Base-by-base conservation (phyloP, 2,797 vertebrate species). In the Pteronotus mesoamericanus region DNA sequence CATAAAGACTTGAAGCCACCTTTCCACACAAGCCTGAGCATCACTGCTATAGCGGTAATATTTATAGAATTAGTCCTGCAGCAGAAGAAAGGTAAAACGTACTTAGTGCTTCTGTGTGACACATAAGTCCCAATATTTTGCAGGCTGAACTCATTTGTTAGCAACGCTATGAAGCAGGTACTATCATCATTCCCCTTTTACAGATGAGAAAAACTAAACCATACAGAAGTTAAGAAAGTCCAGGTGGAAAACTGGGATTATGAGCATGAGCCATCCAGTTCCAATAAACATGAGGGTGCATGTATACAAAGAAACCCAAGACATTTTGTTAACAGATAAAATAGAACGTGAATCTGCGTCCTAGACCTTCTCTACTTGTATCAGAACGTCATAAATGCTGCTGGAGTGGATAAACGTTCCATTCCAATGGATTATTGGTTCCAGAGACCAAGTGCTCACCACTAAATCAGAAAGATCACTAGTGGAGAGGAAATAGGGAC, bases 401-500 rank as follows among this genome's bases (percentile, higher is more conserved):
- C 5, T 4, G 86, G 34, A 77, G 42, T 80, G 16, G 32, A 85
- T 32, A 75, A 66, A 72, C 8, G 7, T 18, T n/a, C n/a, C n/a
- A n/a, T n/a, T n/a, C n/a, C n/a, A n/a, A n/a, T n/a, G n/a, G n/a
- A n/a, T n/a, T n/a, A n/a, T n/a, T 10, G 4, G 0, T 39, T 71
- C 4, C 53, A 44, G n/a, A 42, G 14, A 34, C 51, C 19, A 69
- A 21, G 37, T 5, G 9, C 21, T 85, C 19, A 42, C 14, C 0
- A 1, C 1, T 16, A 15, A 66, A 44, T 0, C 7, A 37, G 4
- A 26, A 48, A 24, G 3, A 9, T 74, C 24, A 44, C 19, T 6
- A 16, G 14, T n/a, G 32, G 29, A 87, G 12, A 26, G 57, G 16
- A 71, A 55, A 16, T 2, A 64, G 10, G 1, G 44, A 39, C 9